A percentile compares a stretch with the other conserved stretches of the same genome.
Conservation (phyloP, 2,797 vertebrate genomes). For the Hephaestus fuliginosus region DNA sequence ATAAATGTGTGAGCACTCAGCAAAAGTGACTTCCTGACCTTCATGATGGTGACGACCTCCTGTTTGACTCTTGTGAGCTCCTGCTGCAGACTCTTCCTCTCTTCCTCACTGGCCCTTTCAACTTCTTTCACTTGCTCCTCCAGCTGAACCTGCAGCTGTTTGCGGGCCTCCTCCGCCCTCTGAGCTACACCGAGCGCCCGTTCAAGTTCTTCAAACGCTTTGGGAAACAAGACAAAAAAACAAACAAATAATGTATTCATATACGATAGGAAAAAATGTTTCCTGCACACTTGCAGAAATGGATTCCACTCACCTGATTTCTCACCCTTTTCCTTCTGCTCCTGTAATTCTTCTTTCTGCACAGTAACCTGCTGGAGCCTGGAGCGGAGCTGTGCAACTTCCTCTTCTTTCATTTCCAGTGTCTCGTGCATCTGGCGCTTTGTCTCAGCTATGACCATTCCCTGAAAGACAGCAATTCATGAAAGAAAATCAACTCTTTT, state of each 20-base stretch:
- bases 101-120: slow-evolving; percentile 91
- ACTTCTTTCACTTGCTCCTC: slow-evolving; percentile 91
- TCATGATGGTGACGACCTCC: slow-evolving; percentile 93
- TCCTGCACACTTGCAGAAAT: neutral
- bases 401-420: slow-evolving; percentile 97
- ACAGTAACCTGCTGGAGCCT: slow-evolving; percentile 88
- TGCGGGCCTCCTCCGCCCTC: slow-evolving; percentile 91
- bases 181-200: slow-evolving; percentile 91
- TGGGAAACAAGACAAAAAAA: neutral
- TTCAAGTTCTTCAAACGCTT: slow-evolving; percentile 98
- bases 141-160: slow-evolving; percentile 93
- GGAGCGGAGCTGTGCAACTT: slow-evolving; percentile 91
- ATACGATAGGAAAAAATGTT: neutral
- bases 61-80: slow-evolving; percentile 94
- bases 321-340: slow-evolving; percentile 96
- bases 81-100: slow-evolving; percentile 91
- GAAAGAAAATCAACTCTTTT: slow-evolving; percentile 15
- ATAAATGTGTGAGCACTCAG: neutral
- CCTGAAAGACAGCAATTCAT: slow-evolving; percentile 79
- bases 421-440: slow-evolving; percentile 99
- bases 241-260: neutral
- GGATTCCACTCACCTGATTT: slow-evolving; percentile 90
- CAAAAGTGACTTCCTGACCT: slow-evolving; percentile 83
- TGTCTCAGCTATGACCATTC: slow-evolving; percentile 98
- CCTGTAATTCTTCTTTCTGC: slow-evolving; percentile 92